Percentiles rank a stretch among this genome's conserved stretches.
Evolutionary conservation across 2,797 vertebrate genomes (phyloP).

Genomic region (Cygnus olor): DNA sequence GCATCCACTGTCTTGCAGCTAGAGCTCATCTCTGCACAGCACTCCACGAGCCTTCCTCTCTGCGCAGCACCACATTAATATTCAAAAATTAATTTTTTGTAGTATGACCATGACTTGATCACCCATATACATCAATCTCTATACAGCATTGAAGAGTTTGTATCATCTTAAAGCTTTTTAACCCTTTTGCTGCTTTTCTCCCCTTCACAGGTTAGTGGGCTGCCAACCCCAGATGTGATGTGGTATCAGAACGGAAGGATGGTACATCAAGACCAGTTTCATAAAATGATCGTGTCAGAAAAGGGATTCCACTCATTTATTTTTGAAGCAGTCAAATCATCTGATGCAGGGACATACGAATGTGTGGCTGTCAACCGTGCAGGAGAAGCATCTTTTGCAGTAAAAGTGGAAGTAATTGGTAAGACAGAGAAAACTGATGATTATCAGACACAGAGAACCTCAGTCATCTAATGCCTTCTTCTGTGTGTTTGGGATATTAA

Average conservation of each 20-base stretch:
- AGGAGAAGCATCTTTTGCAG: conserved; percentile 87
- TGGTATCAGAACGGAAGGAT: conserved; percentile 94
- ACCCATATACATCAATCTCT: background rate
- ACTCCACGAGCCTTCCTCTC: background rate
- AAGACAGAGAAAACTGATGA: conserved; percentile 48
- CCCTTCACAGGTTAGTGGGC: conserved; percentile 87
- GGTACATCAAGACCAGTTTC: conserved; percentile 91
- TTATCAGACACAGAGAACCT: background rate
- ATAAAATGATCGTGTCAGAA: conserved; percentile 97
- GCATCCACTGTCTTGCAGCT: background rate
- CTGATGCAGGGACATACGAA: conserved; percentile 90
- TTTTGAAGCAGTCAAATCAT: conserved; percentile 91
- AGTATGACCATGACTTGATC: background rate
- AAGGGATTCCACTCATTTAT: conserved; percentile 95
- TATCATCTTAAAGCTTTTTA: background rate
- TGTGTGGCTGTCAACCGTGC: conserved; percentile 93
- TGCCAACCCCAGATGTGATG: conserved; percentile 90
- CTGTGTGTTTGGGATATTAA: background rate
- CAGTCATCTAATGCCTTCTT: background rate
- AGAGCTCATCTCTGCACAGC: background rate
- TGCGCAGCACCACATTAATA: background rate
- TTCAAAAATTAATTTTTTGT: background rate
- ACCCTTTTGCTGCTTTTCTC: background rate
- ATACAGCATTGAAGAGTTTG: background rate
- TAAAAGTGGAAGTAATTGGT: conserved; percentile 91